Percentiles rank a stretch among this genome's conserved stretches.
Evolutionary conservation across 2,888 invertebrate species (phyloP).

Genomic region (Galerucella calmariensis): DNA sequence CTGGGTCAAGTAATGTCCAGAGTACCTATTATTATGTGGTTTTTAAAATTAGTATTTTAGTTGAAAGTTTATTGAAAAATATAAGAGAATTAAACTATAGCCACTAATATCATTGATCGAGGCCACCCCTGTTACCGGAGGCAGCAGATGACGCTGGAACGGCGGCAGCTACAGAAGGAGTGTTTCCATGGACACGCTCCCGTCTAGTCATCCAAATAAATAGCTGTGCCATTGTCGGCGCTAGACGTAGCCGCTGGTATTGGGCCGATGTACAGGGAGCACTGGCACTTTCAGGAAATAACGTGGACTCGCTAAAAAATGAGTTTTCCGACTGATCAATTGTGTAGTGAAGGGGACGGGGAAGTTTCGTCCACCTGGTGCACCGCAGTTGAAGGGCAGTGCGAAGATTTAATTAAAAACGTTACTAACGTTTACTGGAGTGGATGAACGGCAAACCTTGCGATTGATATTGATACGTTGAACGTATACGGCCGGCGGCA

Average conservation of each 20-base stretch:
- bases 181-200: constrained; percentile 60
- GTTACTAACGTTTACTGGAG: constrained; percentile 7
- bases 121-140: constrained; percentile 41
- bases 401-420: constrained; percentile 32
- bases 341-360: constrained; percentile 48
- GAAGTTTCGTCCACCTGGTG: constrained; percentile 36
- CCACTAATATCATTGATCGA: neutral
- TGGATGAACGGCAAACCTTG: constrained; percentile 12
- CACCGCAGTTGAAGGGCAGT: constrained; percentile 21
- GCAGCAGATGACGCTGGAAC: constrained; percentile 56
- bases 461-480: constrained; percentile 20
- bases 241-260: constrained; percentile 35
- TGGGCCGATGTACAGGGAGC: constrained; percentile 45
- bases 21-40: too few relatives aligned
- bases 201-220: constrained; percentile 46
- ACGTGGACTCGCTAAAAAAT: constrained; percentile 52
- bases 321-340: constrained; percentile 57
- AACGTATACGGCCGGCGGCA: neutral
- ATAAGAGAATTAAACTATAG: neutral
- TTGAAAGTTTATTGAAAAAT: neutral
- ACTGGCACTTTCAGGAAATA: constrained; percentile 51
- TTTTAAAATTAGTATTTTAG: neutral
- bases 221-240: constrained; percentile 30
- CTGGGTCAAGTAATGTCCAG: too few relatives aligned
- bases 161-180: constrained; percentile 49